Evolutionary conservation across 2,888 invertebrate genomes (phyloP), one percentile per base, ranked within the genome.

Genomic region (Caenorhabditis sp.): DNA sequence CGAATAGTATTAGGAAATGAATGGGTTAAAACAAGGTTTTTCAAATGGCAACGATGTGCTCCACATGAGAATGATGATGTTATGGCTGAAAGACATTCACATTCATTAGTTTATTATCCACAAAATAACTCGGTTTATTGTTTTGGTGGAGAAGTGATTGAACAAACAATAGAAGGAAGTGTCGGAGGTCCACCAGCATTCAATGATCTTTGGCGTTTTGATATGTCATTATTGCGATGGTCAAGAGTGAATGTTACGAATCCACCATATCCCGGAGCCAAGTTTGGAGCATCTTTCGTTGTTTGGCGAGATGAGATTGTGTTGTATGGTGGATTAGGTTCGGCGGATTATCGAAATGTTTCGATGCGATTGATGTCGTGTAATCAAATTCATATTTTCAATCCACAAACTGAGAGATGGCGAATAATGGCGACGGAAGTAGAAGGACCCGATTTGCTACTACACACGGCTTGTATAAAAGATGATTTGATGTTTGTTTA

Each of bases 141-240:
- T 25, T 68, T 63, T 27, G 68, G 68, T 7, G 68, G 68, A 10
- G 68, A 68, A 25, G 26, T 27, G 26, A 27, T 20, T n/a, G n/a
- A 43, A 23, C 23, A 14, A 4, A n/a, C 17, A 10, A 38, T 3
- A 3, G 4, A 36, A 21, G 52, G 23, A 23, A 12, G 7, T 21
- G 8, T 52, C 4, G 2, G 21, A 21, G 50, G 58, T 62, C 14
- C 26, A 31, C n/a, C 43, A 4, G 5, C 63, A 3, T 60, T 69
- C 56, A 69, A 69, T n/a, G 69, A 69, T 25, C 43, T 69, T n/a
- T 69, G 69, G 69, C 43, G 56, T 17, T 31, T 69, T 12, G 63
- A 69, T 20, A 27, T 59, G 50, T 20, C 10, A 0, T 56, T 38
- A 14, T 50, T 69, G 56, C 53, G 54, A 43, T 69, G 69, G 69